Evolutionary conservation across 2,113 vertebrate genomes (phyloP), one percentile per base, ranked within the genome.

Genomic region (Calyptomena viridis): DNA sequence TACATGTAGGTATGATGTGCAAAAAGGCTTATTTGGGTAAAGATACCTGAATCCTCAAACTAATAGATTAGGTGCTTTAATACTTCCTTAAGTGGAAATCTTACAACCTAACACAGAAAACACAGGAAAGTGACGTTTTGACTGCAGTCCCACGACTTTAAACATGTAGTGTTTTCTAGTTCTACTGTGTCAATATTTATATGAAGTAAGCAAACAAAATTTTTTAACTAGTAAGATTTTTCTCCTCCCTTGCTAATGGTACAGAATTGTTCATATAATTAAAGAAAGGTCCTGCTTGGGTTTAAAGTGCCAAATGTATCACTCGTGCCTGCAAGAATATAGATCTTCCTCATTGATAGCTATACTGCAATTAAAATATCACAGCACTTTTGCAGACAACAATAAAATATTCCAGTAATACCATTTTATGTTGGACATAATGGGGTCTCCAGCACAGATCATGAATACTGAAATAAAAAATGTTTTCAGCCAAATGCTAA

Each of bases 301-400:
- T 77, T 73, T 35, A 55, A 95, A 86, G 55, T 71, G 67, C n/a
- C 84, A 88, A 52, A 76, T 15, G 35, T 44, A 44, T 81, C 84
- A 49, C 62, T 80, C 50, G 75, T n/a, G 20, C 42, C 80, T 31
- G 50, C 21, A 37, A 66, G 59, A 84, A 55, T 71, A 84, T 75
- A 84, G 77, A 92, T 75, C 73, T 93, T 81, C 47, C 76, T 84
- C 84, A 87, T 87, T 81, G 96, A 93, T 6, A 85, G 50, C 35
- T 42, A 75, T 67, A 81, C 27, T 66, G 79, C 78, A 95, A 86
- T 84, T 95, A 94, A 97, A 94, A 60, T 82, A 85, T 62, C 84
- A 74, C 49, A 64, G 74, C 78, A 50, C 71, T 80, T 80, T 53
- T 74, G 75, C 89, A 85, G 91, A 60, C n/a, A 86, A 68, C 68